Evolutionary conservation across 2,113 vertebrate species (phyloP), one percentile per base, ranked within the genome.

Genomic region (Phalacrocorax brasilianus): DNA sequence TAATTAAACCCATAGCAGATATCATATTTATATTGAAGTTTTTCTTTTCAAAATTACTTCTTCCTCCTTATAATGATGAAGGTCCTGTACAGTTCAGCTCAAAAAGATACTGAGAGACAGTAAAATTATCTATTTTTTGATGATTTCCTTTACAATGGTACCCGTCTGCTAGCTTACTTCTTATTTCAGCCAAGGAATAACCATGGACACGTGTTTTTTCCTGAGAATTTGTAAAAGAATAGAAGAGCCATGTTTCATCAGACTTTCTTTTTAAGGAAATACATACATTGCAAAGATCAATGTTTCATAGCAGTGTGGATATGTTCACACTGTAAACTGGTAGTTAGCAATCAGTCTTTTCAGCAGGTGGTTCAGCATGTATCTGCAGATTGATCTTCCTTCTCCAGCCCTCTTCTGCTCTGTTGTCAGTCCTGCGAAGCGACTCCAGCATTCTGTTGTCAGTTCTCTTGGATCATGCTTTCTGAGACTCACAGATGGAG

Each of bases 221-320:
- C 23, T 26, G 11, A 24, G 3, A 53, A 50, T 85, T 85, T 61
- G 33, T 59, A 38, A 75, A 91, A 61, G 16, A 66, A 42, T 10
- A 18, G 12, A 85, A 47, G 17, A 21, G 44, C 35, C 8, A 6
- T 15, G 5, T 86, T 94, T 84, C 86, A 24, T 59, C 22, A 68
- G 20, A 55, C 30, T 49, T 90, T 61, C 22, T 75, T 88, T 28
- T 78, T 38, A 52, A 66, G 47, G 32, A 68, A 68, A 14, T 78
- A 26, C 0, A 3, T 20, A 3, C 10, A 6, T n/a, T 72, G 62
- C 33, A 40, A 76, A 65, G 42, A 40, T 35, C 1, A 14, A 3
- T 76, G 2, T 88, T 75, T 75, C 11, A 24, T 2, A 11, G 33
- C 20, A 2, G 1, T 21, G 1, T 75, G n/a, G 27, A 1, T 75